Evolutionary conservation across 2,113 vertebrate species (phyloP).

Genomic region (Puntigrus tetrazona): DNA sequence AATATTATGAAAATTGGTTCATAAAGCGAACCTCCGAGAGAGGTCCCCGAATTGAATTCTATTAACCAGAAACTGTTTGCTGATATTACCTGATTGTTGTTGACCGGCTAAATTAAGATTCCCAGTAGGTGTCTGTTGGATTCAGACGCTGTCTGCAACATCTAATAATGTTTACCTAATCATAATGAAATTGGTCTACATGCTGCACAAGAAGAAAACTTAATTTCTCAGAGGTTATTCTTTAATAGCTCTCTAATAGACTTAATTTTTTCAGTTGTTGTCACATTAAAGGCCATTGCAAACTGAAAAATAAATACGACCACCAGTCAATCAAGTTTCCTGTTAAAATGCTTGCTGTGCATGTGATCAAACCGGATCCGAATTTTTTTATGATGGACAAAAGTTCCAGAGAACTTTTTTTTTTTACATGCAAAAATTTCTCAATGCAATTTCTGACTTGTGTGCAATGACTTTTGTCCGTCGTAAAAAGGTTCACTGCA

Average conservation of each 20-base stretch:
- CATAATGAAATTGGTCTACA: background rate
- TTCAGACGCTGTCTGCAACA: background rate
- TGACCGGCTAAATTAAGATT: slow-evolving; percentile 5
- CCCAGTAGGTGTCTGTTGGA: slow-evolving; percentile 1
- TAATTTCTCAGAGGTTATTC: background rate
- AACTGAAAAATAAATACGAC: too few species aligned
- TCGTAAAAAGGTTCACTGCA: too few species aligned
- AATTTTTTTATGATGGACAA: too few species aligned
- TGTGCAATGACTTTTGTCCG: too few species aligned
- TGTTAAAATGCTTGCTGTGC: too few species aligned
- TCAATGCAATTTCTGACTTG: too few species aligned
- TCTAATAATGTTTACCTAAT: background rate
- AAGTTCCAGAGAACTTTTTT: too few species aligned
- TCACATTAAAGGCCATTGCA: too few species aligned
- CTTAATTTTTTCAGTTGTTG: background rate
- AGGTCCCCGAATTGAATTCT: slow-evolving; percentile 38
- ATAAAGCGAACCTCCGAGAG: slow-evolving; percentile 1
- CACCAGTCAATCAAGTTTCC: too few species aligned
- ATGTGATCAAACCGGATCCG: too few species aligned
- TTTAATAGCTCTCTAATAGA: background rate
- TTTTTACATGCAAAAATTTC: too few species aligned
- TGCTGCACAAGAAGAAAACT: background rate
- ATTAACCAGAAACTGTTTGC: slow-evolving; percentile 13
- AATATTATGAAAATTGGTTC: slow-evolving; percentile 34
- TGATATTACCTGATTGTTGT: slow-evolving; percentile 40